Evolutionary conservation across 2,113 vertebrate species (phyloP).

Genomic region (Natator depressus): DNA sequence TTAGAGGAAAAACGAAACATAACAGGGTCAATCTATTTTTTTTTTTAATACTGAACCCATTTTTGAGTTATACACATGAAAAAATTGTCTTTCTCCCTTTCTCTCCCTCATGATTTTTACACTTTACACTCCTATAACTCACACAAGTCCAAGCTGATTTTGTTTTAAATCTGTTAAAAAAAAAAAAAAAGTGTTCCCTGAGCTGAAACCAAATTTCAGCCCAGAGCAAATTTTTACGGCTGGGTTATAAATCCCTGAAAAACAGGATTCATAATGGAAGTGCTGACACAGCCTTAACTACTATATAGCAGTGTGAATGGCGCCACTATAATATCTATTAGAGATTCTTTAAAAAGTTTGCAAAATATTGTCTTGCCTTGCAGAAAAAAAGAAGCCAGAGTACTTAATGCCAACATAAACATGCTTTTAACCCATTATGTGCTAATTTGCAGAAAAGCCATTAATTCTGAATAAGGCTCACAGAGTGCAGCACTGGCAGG

Average conservation of each 20-base stretch:
- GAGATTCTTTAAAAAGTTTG: constrained; percentile 80
- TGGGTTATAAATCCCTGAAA: constrained; percentile 81
- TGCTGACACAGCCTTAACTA: constrained; percentile 82
- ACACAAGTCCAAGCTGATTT: constrained; percentile 59
- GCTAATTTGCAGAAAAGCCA: constrained; percentile 82
- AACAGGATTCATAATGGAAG: constrained; percentile 80
- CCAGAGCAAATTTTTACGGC: constrained; percentile 81
- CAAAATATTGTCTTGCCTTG: constrained; percentile 79
- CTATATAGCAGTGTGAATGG: constrained; percentile 77
- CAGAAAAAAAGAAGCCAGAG: constrained; percentile 74
- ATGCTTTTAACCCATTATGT: constrained; percentile 84
- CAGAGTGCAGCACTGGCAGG: constrained; percentile 58
- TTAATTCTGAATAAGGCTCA: constrained; percentile 75
- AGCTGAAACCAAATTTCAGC: constrained; percentile 80
- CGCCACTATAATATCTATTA: constrained; percentile 81
- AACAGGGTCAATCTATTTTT: neutral
- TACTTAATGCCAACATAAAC: constrained; percentile 81
- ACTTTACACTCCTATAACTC: constrained; percentile 56
- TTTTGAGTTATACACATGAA: constrained; percentile 21
- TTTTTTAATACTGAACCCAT: constrained; percentile 1
- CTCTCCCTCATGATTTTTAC: neutral
- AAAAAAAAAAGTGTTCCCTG: constrained; percentile 74
- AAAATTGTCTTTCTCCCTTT: neutral
- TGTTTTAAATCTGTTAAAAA: constrained; percentile 57
- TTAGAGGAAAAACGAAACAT: neutral